A percentile compares a stretch with the other conserved stretches of the same genome.
These are phyloP conservation scores for Callyntrura guangdongensis DNA, from an alignment of 2,888 invertebrate species.

Conservation along the genomic window DNA sequence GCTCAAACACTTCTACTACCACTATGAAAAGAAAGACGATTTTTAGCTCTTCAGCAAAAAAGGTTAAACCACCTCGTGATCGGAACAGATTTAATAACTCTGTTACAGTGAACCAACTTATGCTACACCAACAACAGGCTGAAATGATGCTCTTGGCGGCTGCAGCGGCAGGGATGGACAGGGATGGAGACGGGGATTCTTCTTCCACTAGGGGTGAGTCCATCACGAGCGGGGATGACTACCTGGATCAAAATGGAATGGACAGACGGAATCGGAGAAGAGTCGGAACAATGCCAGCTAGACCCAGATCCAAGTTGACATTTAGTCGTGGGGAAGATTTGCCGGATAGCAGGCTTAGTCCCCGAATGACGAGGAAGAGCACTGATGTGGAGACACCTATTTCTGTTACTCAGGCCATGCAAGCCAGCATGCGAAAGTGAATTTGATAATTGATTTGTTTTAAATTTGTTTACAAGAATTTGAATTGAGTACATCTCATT, in stretches of 20 bases:
- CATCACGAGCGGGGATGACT: constrained; percentile 74
- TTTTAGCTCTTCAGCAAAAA: constrained; percentile 80
- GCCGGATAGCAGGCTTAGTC: constrained; percentile 61
- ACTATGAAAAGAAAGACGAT: constrained; percentile 76
- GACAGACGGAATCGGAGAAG: constrained; percentile 53
- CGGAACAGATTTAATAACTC: constrained; percentile 77
- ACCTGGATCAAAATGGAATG: constrained; percentile 36
- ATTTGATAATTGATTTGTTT: not conserved
- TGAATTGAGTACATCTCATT: not conserved
- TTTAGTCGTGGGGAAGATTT: constrained; percentile 72
- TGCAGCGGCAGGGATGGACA: constrained; percentile 40
- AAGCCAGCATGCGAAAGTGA: constrained; percentile 94
- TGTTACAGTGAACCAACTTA: constrained; percentile 77
- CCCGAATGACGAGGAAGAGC: constrained; percentile 61
- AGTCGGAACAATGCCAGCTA: constrained; percentile 2
- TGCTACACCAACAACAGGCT: constrained; percentile 65
- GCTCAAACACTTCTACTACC: constrained; percentile 67
- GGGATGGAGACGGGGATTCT: constrained; percentile 74
- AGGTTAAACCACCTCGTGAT: constrained; percentile 73
- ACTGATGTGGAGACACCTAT: constrained; percentile 87
- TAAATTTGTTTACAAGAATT: not conserved
- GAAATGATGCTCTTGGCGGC: constrained; percentile 53
- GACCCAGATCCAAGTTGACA: constrained; percentile 75
- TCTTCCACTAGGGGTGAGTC: constrained; percentile 78
- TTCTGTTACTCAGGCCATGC: constrained; percentile 94